Evolutionary conservation across 2,888 invertebrate genomes (phyloP), one percentile per base, ranked within the genome.

Genomic region (Parnassius apollo): DNA sequence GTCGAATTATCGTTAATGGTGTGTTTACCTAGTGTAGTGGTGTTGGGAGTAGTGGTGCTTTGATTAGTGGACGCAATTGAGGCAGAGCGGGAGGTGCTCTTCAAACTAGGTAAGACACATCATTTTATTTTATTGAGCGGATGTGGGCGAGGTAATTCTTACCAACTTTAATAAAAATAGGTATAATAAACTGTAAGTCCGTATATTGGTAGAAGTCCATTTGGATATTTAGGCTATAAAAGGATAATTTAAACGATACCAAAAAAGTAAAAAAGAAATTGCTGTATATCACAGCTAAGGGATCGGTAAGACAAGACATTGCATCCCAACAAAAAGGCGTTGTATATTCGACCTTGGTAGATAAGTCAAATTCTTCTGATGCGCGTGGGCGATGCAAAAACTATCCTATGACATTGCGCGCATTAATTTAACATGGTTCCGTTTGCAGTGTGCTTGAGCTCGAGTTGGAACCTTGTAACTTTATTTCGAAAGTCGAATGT

Each of bases 361-460:
- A 84, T 83, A 88, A 91, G 89, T 89, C 89, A 85, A 91, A 90
- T 90, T 89, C 88, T 90, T 90, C 81, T 78, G 84, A 87, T 86
- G 84, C 71, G 85, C 77, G 91, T 91, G 87, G 90, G 91, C 85
- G 88, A 83, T 75, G 85, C 88, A 91, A 91, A 91, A 91, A 91
- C 90, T 91, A 83, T 91, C 88, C 88, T 89, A 86, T 88, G 88
- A 88, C 89, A 88, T 89, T 91, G 89, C 78, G 64, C 60, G 65
- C 64, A 68, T 77, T 73, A 71, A 12, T 72, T 10, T 55, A 65
- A 87, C 83, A 88, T 57, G 71, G 89, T 89, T 80, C 82, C 77
- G 80, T 57, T 61, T 68, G 62, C 60, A 45, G 62, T 60, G 64
- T 59, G 49, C 65, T 64, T 50, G 44, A 65, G 57, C 61, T 44